Evolutionary conservation across 2,888 invertebrate species (phyloP), one percentile per base, ranked within the genome.

Genomic region (Laspeyria flexula): DNA sequence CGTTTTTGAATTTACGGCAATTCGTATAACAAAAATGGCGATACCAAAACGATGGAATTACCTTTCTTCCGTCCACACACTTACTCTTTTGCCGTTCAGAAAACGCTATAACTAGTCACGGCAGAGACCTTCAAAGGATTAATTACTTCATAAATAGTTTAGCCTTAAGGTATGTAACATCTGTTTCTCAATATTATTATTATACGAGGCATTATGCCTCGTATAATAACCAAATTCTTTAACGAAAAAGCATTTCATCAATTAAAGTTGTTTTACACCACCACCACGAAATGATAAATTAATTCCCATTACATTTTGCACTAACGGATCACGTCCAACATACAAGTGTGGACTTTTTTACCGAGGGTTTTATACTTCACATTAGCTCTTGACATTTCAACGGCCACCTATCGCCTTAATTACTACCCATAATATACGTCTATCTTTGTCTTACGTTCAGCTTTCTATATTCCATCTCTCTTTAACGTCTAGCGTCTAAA

Each of bases 311-410:
- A 54, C 55, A 43, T 48, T 39, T 58, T 60, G 42, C 44, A 58
- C 46, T 54, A 45, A 52, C 58, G 33, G 54, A 51, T 49, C 65
- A 66, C 63, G 66, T 65, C 30, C 54, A 34, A 50, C 29, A 46
- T 60, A 57, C 71, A 74, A 69, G 71, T 74, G 72, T 58, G 47
- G 43, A 66, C 56, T 79, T 87, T 86, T 86, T 85, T 73, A n/a
- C 71, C 50, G 51, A 47, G 60, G 57, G 62, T 58, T 77, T 75
- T 77, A 76, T 75, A 74, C 65, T 63, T 52, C 69, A 76, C 74
- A 77, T 75, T 83, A 77, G 75, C 70, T 73, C 75, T 72, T 85
- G 86, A 82, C 86, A 90, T 89, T 88, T 86, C 77, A 87, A 85
- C 83, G 77, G 73, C 69, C 76, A 73, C 54, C 47, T 77, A 74